Conservation (phyloP, 92 coral and sea anemone species). For the Pocillopora grandis region DNA sequence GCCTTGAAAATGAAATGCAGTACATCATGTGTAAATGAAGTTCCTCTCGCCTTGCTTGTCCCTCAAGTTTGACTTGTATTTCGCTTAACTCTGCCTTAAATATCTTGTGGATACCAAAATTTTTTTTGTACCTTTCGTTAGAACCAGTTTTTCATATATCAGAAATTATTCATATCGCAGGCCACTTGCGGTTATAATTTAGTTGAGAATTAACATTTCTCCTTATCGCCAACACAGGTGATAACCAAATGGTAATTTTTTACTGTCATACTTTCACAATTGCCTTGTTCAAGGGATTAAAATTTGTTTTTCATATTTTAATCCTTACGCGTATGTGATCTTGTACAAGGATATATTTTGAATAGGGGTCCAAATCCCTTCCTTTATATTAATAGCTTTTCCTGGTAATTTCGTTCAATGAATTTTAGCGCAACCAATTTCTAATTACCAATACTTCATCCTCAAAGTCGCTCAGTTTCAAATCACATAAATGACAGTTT, state of each 20-base stretch:
- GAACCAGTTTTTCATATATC: background rate
- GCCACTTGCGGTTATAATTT: background rate
- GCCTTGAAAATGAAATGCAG: background rate
- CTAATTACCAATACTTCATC: background rate
- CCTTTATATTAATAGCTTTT: background rate
- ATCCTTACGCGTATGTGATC: background rate
- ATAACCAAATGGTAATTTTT: background rate
- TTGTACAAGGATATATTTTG: background rate
- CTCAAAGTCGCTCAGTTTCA: background rate
- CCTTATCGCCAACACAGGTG: background rate
- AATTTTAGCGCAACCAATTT: background rate
- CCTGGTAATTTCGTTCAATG: background rate
- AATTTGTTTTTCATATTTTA: background rate
- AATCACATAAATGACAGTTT: background rate
- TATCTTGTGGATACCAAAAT: background rate
- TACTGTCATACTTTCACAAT: background rate
- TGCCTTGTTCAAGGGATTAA: background rate
- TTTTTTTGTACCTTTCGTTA: background rate
- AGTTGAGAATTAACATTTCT: background rate
- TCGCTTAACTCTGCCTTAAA: background rate
- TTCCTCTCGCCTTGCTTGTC: background rate
- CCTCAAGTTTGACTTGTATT: background rate
- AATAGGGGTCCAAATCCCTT: background rate
- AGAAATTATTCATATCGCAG: background rate
- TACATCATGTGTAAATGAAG: constrained; percentile 6